Evolutionary conservation across 2,888 invertebrate species (phyloP).

Genomic region (Caenorhabditis sp.): DNA sequence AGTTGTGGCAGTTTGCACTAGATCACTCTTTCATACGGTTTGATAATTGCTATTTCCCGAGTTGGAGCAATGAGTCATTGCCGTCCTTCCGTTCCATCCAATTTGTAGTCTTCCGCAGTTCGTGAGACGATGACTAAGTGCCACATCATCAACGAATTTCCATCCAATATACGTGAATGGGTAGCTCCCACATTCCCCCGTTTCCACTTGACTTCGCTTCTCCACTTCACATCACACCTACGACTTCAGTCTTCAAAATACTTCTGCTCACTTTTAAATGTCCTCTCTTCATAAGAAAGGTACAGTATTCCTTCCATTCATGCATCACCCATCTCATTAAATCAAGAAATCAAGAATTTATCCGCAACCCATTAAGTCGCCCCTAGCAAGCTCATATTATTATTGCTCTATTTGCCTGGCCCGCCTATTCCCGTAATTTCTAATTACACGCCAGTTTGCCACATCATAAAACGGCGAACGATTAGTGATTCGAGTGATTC

Average conservation of each 20-base stretch:
- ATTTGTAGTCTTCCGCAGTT: too few species aligned
- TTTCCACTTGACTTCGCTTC: slow-evolving; percentile 9
- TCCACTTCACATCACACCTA: slow-evolving; percentile 8
- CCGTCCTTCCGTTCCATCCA: too few species aligned
- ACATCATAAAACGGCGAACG: slow-evolving; percentile 4
- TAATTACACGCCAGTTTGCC: slow-evolving; percentile 2
- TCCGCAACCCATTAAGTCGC: background rate
- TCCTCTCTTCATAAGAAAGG: too few species aligned
- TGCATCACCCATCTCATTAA: background rate
- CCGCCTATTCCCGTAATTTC: too few species aligned
- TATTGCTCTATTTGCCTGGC: background rate
- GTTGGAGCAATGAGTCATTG: too few species aligned
- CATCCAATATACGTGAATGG: background rate
- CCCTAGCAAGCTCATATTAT: background rate
- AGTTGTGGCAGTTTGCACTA: background rate
- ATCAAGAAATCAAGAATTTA: background rate
- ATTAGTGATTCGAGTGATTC: slow-evolving; percentile 6
- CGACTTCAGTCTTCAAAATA: background rate
- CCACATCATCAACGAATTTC: background rate
- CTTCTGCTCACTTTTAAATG: too few species aligned
- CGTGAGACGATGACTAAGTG: background rate
- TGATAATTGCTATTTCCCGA: too few species aligned
- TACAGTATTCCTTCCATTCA: too few species aligned
- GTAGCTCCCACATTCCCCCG: background rate
- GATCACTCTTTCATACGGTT: background rate